Percentiles rank a stretch among this genome's conserved stretches.
These are phyloP conservation scores for Trissoscelio sp. DNA, from an alignment of 2,888 invertebrate species.

Conservation along the genomic window DNA sequence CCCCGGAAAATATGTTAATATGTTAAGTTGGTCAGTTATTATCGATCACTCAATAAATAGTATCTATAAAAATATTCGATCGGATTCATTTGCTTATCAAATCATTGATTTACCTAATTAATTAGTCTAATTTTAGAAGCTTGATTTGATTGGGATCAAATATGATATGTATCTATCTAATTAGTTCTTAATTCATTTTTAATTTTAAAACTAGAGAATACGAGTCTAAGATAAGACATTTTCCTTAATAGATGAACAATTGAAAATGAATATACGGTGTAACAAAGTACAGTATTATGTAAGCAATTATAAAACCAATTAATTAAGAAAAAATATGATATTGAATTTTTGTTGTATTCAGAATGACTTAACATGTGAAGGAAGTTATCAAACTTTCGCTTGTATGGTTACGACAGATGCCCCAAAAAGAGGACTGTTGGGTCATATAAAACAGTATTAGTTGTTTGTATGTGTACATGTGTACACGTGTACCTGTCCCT, in stretches of 20 bases:
- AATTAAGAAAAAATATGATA: background rate
- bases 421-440: background rate
- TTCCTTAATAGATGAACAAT: no score
- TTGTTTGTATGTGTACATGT: background rate
- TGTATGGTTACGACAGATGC: background rate
- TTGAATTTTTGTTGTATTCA: no score
- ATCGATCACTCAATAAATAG: no score
- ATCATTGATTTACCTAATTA: background rate
- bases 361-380: background rate
- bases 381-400: background rate
- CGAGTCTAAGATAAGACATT: no score
- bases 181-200: background rate
- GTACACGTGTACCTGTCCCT: background rate
- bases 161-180: background rate
- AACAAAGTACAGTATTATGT: no score
- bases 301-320: background rate
- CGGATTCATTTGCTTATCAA: background rate
- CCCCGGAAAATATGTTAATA: no score
- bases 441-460: no score
- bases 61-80: no score
- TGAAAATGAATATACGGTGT: no score
- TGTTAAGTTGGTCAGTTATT: background rate
- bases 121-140: background rate
- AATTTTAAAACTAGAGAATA: no score
- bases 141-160: background rate